Evolutionary conservation across 2,797 vertebrate species (phyloP).

Genomic region (Syngnathus acus): DNA sequence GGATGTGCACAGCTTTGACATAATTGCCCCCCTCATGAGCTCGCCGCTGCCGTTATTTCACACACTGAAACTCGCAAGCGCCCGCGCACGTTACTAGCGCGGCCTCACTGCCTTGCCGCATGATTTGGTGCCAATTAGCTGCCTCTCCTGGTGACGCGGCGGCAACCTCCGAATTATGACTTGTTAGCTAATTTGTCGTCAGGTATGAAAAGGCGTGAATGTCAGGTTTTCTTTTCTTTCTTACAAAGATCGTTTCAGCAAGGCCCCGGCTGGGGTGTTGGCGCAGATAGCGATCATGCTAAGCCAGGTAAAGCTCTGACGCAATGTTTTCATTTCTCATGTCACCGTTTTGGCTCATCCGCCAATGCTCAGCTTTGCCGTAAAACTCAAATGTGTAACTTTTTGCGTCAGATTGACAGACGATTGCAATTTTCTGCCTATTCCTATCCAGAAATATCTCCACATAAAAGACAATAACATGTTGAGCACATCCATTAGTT

Average conservation of each 20-base stretch:
- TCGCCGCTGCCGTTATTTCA: slow-evolving; percentile 52
- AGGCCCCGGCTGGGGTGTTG: neutral
- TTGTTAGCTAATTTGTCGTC: slow-evolving; percentile 68
- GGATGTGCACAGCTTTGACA: slow-evolving; percentile 63
- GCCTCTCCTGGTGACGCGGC: slow-evolving; percentile 42
- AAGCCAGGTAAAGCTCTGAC: slow-evolving; percentile 7
- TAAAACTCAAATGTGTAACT: neutral
- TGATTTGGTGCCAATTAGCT: slow-evolving; percentile 57
- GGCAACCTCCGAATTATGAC: slow-evolving; percentile 45
- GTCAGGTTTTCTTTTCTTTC: slow-evolving; percentile 36
- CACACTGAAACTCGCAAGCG: slow-evolving; percentile 62
- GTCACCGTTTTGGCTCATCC: neutral
- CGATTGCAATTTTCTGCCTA: neutral
- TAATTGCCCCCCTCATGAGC: slow-evolving; percentile 67
- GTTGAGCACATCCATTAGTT: no score
- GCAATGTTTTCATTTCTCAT: slow-evolving; percentile 9
- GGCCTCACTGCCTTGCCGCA: slow-evolving; percentile 42
- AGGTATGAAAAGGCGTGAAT: neutral
- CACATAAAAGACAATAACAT: no score
- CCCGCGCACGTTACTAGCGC: slow-evolving; percentile 54
- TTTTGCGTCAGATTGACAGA: neutral
- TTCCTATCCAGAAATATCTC: no score
- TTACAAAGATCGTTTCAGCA: neutral
- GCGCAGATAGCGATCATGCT: neutral
- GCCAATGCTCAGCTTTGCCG: neutral